phyloP scores from a whole-genome alignment of 2,797 vertebrate genomes.

The Sebastes matsubarae region DNA sequence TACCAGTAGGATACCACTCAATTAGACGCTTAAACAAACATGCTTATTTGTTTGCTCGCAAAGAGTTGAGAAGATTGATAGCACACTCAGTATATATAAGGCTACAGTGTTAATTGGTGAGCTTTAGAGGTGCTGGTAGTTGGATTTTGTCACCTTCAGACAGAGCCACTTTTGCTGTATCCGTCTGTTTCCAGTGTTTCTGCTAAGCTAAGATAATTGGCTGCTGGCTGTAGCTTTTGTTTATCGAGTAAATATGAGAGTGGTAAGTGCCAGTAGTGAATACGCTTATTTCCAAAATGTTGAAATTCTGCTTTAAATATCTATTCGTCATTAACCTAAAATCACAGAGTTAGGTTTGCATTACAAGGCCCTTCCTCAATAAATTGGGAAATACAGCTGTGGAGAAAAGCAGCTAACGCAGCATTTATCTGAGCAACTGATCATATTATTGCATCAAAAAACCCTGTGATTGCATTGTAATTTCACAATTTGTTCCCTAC shows the following conservation, averaged over 20 bases:
- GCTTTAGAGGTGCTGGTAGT: background rate
- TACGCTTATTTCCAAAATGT: background rate
- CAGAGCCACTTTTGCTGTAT: background rate
- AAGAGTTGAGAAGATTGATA: background rate
- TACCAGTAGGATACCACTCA: background rate
- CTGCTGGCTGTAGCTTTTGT: background rate
- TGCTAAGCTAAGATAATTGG: background rate
- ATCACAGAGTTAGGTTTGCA: background rate
- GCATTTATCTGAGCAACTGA: background rate
- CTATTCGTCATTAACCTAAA: background rate
- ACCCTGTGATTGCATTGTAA: background rate
- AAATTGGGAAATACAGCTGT: constrained; percentile 7
- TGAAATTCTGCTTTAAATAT: background rate
- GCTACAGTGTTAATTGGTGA: background rate
- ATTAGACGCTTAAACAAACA: background rate
- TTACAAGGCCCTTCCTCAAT: background rate
- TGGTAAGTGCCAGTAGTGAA: background rate
- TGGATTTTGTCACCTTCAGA: background rate
- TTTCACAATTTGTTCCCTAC: background rate
- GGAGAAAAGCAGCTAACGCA: constrained; percentile 4
- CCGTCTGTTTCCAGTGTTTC: background rate
- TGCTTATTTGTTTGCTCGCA: background rate
- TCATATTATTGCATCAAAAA: background rate
- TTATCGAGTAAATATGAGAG: background rate
- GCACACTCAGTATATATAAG: background rate